Conservation (phyloP, 2,797 vertebrate genomes). For the Dryobates pubescens region DNA sequence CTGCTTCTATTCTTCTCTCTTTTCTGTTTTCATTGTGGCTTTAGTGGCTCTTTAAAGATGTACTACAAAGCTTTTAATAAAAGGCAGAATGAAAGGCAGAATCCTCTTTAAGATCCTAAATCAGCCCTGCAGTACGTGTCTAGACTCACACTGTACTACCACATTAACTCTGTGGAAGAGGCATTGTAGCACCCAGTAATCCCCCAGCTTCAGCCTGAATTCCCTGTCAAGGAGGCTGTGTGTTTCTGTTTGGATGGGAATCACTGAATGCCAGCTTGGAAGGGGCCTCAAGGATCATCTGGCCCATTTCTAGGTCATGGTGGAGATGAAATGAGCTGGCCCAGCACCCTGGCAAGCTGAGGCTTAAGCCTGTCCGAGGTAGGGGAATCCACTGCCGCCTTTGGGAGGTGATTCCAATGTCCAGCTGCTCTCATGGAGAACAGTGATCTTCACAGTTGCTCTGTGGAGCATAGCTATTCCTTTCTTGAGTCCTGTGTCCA, state of each 20-base stretch:
- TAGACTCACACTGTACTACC: slow-evolving; percentile 36
- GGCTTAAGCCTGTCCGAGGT: too few species aligned
- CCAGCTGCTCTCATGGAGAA: too few species aligned
- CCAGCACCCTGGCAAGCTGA: too few species aligned
- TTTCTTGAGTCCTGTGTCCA: too few species aligned
- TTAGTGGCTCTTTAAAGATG: slow-evolving; percentile 65
- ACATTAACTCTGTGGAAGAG: slow-evolving; percentile 48
- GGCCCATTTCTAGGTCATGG: too few species aligned
- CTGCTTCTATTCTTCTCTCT: slow-evolving; percentile 39
- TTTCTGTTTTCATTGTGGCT: slow-evolving; percentile 54
- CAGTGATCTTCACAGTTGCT: too few species aligned
- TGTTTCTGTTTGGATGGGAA: slow-evolving; percentile 1
- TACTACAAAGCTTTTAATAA: slow-evolving; percentile 70
- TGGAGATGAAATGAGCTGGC: too few species aligned
- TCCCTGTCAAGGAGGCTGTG: slow-evolving; percentile 1
- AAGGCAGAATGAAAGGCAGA: slow-evolving; percentile 65
- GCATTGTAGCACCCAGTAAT: slow-evolving; percentile 49
- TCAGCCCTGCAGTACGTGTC: slow-evolving; percentile 46
- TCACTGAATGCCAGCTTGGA: too few species aligned
- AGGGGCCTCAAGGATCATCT: too few species aligned
- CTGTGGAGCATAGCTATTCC: too few species aligned
- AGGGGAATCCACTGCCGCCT: too few species aligned
- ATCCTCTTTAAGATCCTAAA: slow-evolving; percentile 64
- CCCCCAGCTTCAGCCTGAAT: slow-evolving; percentile 37
- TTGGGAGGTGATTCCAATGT: neutral